Conservation (phyloP, 1,140 invertebrate species). For the Stegodyphus mimosarum region DNA sequence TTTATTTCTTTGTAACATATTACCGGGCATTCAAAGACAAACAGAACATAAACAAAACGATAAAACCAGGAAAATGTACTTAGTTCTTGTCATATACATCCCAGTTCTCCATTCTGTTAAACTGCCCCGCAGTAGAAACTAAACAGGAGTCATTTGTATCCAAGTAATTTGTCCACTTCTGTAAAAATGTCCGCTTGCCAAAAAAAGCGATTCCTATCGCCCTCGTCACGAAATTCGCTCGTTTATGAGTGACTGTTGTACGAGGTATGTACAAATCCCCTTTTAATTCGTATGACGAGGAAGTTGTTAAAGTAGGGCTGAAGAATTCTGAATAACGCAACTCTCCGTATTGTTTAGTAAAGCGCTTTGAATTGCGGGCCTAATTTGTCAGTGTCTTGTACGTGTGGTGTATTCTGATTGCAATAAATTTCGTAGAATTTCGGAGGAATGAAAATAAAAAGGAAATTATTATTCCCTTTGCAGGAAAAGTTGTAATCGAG, state of each 20-base stretch:
- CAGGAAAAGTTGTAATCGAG: no score
- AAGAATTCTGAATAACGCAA: conserved; percentile 14
- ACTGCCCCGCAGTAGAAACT: not conserved
- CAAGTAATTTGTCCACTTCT: conserved; percentile 27
- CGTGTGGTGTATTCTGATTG: conserved; percentile 7
- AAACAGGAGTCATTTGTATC: conserved; percentile 28
- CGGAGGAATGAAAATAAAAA: no score
- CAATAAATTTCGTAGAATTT: no score
- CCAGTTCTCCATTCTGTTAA: no score
- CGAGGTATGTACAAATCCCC: conserved; percentile 17
- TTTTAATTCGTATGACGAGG: conserved; percentile 33
- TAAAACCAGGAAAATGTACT: no score
- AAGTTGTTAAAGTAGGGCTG: conserved; percentile 34
- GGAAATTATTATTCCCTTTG: no score
- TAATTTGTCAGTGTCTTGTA: not conserved
- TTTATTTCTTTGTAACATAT: no score
- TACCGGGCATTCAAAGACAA: no score
- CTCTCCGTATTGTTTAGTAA: not conserved
- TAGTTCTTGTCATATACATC: no score
- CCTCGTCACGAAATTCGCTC: conserved; percentile 40
- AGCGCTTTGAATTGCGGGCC: not conserved
- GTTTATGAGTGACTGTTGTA: conserved; percentile 10
- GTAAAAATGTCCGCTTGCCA: conserved; percentile 8
- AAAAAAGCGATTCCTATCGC: conserved; percentile 7
- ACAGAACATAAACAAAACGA: no score